These are phyloP conservation scores for Mustela lutreola DNA, from an alignment of 2,113 vertebrate species.

Conservation along the genomic window DNA sequence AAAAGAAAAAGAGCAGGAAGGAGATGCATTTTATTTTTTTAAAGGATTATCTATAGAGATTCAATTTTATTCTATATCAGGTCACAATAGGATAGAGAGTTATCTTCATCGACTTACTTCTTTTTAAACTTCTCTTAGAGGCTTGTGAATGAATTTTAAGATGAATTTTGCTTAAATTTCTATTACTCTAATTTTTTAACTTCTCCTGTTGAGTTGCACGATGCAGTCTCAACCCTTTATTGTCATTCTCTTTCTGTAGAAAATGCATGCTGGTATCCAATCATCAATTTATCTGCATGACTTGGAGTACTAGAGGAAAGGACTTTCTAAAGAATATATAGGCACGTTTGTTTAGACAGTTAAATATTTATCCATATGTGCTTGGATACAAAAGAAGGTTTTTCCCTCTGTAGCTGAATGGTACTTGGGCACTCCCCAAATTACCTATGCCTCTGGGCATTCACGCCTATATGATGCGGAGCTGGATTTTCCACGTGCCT, in stretches of 20 bases:
- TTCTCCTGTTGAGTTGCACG: not conserved
- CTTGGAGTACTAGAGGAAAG: not conserved
- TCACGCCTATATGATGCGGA: not conserved
- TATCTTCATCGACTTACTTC: not conserved
- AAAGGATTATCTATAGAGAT: not conserved
- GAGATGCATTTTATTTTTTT: conserved; percentile 2
- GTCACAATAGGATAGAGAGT: not conserved
- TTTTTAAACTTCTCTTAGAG: conserved; percentile 22
- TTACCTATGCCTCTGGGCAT: not conserved
- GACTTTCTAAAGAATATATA: conserved; percentile 38
- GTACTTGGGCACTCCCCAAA: not conserved
- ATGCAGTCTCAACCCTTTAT: conserved; percentile 28
- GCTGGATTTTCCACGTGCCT: not conserved
- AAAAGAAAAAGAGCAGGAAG: not conserved
- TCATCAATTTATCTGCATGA: not conserved
- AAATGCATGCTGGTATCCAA: not conserved
- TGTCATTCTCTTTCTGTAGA: conserved; percentile 28
- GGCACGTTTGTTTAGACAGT: not conserved
- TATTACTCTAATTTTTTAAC: conserved; percentile 51
- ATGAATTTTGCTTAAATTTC: conserved; percentile 47
- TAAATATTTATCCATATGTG: not conserved
- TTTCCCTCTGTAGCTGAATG: not conserved
- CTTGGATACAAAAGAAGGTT: not conserved
- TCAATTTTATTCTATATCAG: not conserved
- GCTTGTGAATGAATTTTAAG: conserved; percentile 28